phyloP scores from a whole-genome alignment of 2,113 vertebrate genomes.

The Oostethus manadensis region DNA sequence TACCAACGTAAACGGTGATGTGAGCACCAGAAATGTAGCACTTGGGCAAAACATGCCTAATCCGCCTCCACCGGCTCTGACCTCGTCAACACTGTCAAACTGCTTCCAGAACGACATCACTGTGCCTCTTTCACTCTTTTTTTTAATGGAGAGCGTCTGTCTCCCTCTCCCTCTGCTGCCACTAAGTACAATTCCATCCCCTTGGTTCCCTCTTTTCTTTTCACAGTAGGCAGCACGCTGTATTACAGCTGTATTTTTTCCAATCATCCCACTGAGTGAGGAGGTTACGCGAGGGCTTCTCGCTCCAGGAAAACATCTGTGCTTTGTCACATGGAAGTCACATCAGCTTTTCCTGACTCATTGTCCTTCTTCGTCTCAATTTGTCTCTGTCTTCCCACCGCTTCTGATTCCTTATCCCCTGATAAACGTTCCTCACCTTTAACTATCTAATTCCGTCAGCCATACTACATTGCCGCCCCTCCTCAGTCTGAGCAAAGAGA shows the following conservation, averaged over 20 bases:
- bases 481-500: slow-evolving; percentile 35
- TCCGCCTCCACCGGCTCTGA: background rate
- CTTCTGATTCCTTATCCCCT: background rate
- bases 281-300: slow-evolving; percentile 43
- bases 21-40: background rate
- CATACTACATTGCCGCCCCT: slow-evolving; percentile 22
- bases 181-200: slow-evolving; percentile 66
- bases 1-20: too few relatives aligned
- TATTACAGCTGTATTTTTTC: slow-evolving; percentile 58
- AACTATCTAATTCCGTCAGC: slow-evolving; percentile 4
- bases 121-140: slow-evolving; percentile 46
- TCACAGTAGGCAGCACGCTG: slow-evolving; percentile 36
- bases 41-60: background rate
- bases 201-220: slow-evolving; percentile 14
- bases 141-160: slow-evolving; percentile 56
- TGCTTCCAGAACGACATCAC: slow-evolving; percentile 43
- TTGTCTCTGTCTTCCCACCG: background rate
- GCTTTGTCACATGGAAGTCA: slow-evolving; percentile 14
- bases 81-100: slow-evolving; percentile 4
- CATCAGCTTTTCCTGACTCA: slow-evolving; percentile 4
- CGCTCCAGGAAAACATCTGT: slow-evolving; percentile 18
- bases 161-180: slow-evolving; percentile 38
- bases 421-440: slow-evolving; percentile 8
- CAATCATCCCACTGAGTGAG: slow-evolving; percentile 52
- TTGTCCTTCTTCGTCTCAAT: slow-evolving; percentile 5